Conservation (phyloP, 2,797 vertebrate species). For the Luscinia luscinia region DNA sequence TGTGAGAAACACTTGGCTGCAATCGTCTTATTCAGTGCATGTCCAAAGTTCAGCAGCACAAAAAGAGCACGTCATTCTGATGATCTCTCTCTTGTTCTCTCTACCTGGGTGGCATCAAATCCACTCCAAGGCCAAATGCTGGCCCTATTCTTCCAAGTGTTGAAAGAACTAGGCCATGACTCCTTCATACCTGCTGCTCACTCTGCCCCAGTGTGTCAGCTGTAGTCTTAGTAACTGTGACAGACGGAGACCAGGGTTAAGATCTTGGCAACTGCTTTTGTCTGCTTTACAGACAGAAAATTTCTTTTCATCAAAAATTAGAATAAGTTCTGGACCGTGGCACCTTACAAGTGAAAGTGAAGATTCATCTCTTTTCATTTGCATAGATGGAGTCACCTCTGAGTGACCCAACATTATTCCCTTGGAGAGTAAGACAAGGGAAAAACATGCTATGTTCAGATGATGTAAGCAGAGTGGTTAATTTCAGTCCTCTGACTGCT, state of each 20-base stretch:
- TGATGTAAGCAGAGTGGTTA: neutral
- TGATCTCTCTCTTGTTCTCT: neutral
- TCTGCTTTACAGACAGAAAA: neutral
- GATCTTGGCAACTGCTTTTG: neutral
- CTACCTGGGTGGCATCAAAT: neutral
- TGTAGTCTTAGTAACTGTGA: neutral
- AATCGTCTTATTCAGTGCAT: neutral
- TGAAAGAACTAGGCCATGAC: neutral
- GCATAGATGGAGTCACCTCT: neutral
- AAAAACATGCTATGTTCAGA: neutral
- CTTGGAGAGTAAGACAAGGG: neutral
- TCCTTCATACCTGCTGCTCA: constrained; percentile 14
- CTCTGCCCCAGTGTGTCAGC: neutral
- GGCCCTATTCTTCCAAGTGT: neutral
- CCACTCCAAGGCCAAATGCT: neutral
- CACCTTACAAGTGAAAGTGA: neutral
- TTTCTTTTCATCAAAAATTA: neutral
- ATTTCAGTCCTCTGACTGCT: neutral
- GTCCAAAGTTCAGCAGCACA: neutral
- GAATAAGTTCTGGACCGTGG: neutral
- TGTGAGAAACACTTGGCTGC: neutral
- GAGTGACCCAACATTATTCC: neutral
- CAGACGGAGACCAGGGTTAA: neutral
- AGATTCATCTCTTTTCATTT: neutral
- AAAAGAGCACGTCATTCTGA: neutral